phyloP scores from a whole-genome alignment of 2,113 vertebrate genomes.

The Sus scrofa region T2T-Sscrofa CM000823.6:25151001-25151500 shows the following conservation, averaged over 20 bases:
- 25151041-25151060: background rate
- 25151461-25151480: background rate
- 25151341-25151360: background rate
- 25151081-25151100: background rate
- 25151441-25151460: background rate
- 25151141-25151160: background rate
- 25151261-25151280: background rate
- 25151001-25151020: background rate
- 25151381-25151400: background rate
- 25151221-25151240: background rate
- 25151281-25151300: background rate
- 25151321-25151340: background rate
- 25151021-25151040: background rate
- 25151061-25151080: background rate
- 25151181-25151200: background rate
- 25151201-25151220: background rate
- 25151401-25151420: background rate
- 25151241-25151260: background rate
- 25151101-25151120: background rate
- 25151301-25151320: background rate
- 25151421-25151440: background rate
- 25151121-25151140: background rate
- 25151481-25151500: background rate
- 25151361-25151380: background rate
- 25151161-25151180: background rate